A percentile compares a stretch with the other conserved stretches of the same genome.
Evolutionary conservation across 2,113 vertebrate species (phyloP).

Genomic region (Albula glossodonta): DNA sequence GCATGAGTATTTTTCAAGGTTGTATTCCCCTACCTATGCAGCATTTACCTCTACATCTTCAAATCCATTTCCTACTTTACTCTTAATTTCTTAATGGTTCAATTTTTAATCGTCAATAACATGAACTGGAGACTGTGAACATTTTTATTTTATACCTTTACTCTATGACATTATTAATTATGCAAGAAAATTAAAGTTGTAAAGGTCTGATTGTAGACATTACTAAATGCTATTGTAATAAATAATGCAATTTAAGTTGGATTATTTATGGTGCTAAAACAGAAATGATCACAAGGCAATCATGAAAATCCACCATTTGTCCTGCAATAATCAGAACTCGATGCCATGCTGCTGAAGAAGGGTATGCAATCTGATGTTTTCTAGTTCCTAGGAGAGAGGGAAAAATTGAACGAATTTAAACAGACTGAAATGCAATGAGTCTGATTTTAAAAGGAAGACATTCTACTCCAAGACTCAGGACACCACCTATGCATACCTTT

Average conservation of each 20-base stretch:
- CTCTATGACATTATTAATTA: not conserved
- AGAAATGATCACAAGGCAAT: not conserved
- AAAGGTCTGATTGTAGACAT: not conserved
- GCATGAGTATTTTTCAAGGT: too few species aligned
- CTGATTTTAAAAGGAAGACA: not conserved
- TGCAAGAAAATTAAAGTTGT: not conserved
- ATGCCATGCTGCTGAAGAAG: conserved; percentile 76
- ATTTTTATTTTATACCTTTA: not conserved
- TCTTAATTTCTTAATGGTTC: not conserved
- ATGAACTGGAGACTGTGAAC: not conserved
- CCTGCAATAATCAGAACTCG: conserved; percentile 33
- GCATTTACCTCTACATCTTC: too few species aligned
- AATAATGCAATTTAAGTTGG: not conserved
- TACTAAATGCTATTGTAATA: not conserved
- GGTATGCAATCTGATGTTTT: conserved; percentile 78
- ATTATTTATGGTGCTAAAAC: not conserved
- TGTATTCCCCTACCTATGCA: too few species aligned
- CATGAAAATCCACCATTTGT: conserved; percentile 3
- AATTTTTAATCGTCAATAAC: not conserved
- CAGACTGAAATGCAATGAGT: not conserved
- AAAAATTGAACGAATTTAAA: not conserved
- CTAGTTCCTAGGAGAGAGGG: conserved; percentile 73
- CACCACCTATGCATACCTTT: not conserved
- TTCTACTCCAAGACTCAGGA: not conserved
- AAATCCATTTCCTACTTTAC: too few species aligned